These are phyloP conservation scores for Chaunax sp. DNA, from an alignment of 2,797 vertebrate genomes.

Conservation along the genomic window DNA sequence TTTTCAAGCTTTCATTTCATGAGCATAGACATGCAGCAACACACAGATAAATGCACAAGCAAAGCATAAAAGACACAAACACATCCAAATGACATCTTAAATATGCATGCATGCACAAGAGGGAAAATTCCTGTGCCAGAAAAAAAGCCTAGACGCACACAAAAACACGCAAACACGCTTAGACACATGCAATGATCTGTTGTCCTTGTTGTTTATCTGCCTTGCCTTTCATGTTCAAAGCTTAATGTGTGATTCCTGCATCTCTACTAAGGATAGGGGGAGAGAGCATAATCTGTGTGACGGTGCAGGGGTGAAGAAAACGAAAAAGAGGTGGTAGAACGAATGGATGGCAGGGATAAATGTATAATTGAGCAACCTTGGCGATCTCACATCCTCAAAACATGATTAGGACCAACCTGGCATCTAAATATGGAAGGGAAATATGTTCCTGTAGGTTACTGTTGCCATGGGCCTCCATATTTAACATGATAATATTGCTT, in stretches of 20 bases:
- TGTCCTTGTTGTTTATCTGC: conserved; percentile 76
- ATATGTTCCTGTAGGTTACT: conserved; percentile 65
- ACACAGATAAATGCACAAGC: conserved; percentile 51
- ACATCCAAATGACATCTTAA: conserved; percentile 57
- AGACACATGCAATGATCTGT: conserved; percentile 67
- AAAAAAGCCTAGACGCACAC: conserved; percentile 26
- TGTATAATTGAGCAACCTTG: conserved; percentile 81
- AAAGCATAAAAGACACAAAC: conserved; percentile 53
- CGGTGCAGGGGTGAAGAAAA: conserved; percentile 77
- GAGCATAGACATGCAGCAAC: conserved; percentile 27
- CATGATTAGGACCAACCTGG: conserved; percentile 81
- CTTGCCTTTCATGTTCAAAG: conserved; percentile 85
- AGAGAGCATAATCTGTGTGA: conserved; percentile 79
- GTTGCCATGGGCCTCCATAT: conserved; percentile 61
- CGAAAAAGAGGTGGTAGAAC: conserved; percentile 74
- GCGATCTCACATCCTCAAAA: conserved; percentile 76
- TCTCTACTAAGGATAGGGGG: conserved; percentile 69
- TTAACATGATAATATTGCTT: conserved; percentile 69
- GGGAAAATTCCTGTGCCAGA: conserved; percentile 31
- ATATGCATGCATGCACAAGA: conserved; percentile 52
- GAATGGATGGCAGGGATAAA: conserved; percentile 76
- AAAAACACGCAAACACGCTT: conserved; percentile 60
- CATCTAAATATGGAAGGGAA: conserved; percentile 75
- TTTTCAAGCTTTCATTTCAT: conserved; percentile 45
- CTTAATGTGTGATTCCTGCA: conserved; percentile 73